phyloP scores from a whole-genome alignment of 2,113 vertebrate genomes.

The Hydrolagus affinis region DNA sequence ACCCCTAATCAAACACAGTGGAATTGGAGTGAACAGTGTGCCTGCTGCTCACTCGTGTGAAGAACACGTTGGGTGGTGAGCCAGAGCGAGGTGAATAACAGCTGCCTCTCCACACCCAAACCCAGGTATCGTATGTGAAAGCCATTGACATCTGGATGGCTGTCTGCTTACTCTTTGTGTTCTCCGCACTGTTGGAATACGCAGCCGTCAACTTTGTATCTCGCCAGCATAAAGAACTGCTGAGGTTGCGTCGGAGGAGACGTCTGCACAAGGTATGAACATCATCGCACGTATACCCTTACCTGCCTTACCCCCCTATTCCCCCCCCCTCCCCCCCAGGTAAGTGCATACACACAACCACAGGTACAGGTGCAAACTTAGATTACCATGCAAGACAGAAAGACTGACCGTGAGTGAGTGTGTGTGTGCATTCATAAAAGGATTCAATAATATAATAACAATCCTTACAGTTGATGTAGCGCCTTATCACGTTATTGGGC shows the following conservation, averaged over 20 bases:
- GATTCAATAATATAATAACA: no score
- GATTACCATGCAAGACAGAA: no score
- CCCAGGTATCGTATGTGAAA: slow-evolving; percentile 95
- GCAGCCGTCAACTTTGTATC: slow-evolving; percentile 97
- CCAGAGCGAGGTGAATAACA: slow-evolving; percentile 11
- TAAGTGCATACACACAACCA: no score
- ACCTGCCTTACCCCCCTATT: no score
- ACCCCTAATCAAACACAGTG: neutral
- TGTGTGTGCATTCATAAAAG: no score
- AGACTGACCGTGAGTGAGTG: no score
- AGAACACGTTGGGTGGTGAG: neutral
- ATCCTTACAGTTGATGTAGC: no score
- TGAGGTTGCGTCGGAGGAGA: slow-evolving; percentile 89
- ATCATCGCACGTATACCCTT: neutral
- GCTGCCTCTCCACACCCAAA: slow-evolving; percentile 29
- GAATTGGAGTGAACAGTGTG: neutral
- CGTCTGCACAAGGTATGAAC: slow-evolving; percentile 85
- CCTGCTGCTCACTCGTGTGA: neutral
- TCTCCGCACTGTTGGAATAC: slow-evolving; percentile 91
- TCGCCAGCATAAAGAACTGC: slow-evolving; percentile 96
- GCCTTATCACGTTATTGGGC: no score
- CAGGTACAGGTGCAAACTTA: no score
- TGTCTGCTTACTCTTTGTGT: slow-evolving; percentile 91
- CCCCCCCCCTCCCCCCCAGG: no score
- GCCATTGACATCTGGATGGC: slow-evolving; percentile 99